Evolutionary conservation across 2,113 vertebrate species (phyloP), one percentile per base, ranked within the genome.

Genomic region (Pteruthius melanotis): DNA sequence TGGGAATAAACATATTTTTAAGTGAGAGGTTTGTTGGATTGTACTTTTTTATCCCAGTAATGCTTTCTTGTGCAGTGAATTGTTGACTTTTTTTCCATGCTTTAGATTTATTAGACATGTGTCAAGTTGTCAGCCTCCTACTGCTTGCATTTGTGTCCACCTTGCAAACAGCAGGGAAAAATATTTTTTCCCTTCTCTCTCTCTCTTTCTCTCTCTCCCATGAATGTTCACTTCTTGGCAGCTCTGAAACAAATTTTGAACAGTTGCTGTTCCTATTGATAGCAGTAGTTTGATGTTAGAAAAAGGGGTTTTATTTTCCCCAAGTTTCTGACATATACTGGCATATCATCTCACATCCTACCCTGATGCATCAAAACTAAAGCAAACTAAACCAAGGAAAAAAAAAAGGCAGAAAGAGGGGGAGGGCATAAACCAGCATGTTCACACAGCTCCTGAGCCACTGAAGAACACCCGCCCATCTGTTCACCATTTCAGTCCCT

Each of bases 221-320:
- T 60, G 95, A 97, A 96, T 97, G 95, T 97, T 98, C 97, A 97
- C 95, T 98, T 97, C 97, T 98, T 98, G 98, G 97, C 98, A 98
- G 97, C 97, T 98, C 97, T 97, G 98, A 98, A 98, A 98, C 97
- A 98, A 98, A 98, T 97, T 98, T 88, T 97, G 97, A 98, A 94
- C 97, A 98, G 97, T 98, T 98, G 97, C 97, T 98, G 97, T 97
- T 98, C 97, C 98, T 98, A 98, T 98, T 98, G 98, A 98, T 98
- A 98, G 97, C 95, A 94, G 96, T 97, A 95, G 97, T 98, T 98
- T 98, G 98, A 98, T 98, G 97, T 97, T 94, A 97, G 96, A 96
- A 96, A 95, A 93, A 76, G 94, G 92, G 95, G 95, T 97, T 97
- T 98, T 98, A 97, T 98, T 98, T 98, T 97, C 97, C 97, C 94